Conservation (phyloP, 2,113 vertebrate species). For the Choloepus hoffmanni region DNA sequence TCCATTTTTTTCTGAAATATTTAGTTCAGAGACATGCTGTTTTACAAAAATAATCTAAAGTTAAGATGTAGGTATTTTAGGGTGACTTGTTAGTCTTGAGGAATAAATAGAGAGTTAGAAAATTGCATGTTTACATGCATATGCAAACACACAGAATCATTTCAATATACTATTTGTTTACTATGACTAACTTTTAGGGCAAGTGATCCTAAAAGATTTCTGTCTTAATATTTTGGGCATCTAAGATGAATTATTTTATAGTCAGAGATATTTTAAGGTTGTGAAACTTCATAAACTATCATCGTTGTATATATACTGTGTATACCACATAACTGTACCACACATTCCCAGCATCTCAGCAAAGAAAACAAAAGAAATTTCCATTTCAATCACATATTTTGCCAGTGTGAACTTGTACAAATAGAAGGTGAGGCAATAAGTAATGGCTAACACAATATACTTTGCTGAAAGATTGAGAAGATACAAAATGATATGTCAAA, state of each 20-base stretch:
- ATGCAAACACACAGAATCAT: not conserved
- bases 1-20: not conserved
- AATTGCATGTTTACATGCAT: not conserved
- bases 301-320: too few species aligned
- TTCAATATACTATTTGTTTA: not conserved
- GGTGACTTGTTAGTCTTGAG: not conserved
- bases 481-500: not conserved
- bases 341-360: not conserved
- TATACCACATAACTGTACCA: not conserved
- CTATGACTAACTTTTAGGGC: not conserved
- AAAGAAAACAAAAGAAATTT: not conserved
- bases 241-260: not conserved
- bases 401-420: not conserved
- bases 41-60: slow-evolving; percentile 42
- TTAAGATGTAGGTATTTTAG: not conserved
- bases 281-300: not conserved
- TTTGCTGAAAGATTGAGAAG: not conserved
- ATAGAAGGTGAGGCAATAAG: not conserved
- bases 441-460: not conserved
- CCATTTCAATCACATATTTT: slow-evolving; percentile 8
- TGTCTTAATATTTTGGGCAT: slow-evolving; percentile 11
- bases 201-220: not conserved
- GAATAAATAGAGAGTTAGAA: not conserved
- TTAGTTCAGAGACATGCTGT: not conserved
- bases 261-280: not conserved